phyloP scores from a whole-genome alignment of 2,113 vertebrate species.

The Pholis gunnellus region DNA sequence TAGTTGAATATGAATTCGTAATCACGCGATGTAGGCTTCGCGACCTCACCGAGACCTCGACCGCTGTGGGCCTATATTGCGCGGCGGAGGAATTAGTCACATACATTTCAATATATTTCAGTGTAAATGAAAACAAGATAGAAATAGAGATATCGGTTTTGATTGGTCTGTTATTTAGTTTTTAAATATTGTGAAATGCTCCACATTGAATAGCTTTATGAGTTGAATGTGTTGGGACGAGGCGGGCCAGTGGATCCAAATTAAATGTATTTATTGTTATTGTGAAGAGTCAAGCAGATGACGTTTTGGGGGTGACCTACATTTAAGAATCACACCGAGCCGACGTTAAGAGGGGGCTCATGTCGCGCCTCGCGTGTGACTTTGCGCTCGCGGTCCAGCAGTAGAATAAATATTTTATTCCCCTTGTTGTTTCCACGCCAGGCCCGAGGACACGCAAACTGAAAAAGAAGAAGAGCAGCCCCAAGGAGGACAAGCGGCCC shows the following conservation, averaged over 20 bases:
- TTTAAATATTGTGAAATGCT: background rate
- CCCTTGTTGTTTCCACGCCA: conserved; percentile 87
- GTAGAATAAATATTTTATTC: conserved; percentile 70
- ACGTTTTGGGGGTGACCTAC: conserved; percentile 32
- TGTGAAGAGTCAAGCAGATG: background rate
- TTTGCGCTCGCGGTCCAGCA: conserved; percentile 1
- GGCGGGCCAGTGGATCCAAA: background rate
- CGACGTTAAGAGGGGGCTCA: background rate
- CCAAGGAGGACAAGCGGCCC: conserved; percentile 94
- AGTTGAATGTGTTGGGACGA: background rate
- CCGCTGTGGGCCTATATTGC: background rate
- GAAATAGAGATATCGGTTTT: background rate
- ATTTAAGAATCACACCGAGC: background rate
- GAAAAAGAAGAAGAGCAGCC: conserved; percentile 95
- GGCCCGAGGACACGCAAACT: conserved; percentile 98
- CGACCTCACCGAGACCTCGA: background rate
- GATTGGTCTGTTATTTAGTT: background rate
- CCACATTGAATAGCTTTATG: background rate
- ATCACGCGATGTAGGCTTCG: background rate
- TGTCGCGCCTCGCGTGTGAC: background rate
- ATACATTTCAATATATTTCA: background rate
- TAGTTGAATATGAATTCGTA: background rate
- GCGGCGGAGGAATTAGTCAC: background rate
- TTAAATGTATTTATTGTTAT: background rate
- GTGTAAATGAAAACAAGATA: background rate